Conservation (phyloP, 2,888 invertebrate species). For the Dione juno region DNA sequence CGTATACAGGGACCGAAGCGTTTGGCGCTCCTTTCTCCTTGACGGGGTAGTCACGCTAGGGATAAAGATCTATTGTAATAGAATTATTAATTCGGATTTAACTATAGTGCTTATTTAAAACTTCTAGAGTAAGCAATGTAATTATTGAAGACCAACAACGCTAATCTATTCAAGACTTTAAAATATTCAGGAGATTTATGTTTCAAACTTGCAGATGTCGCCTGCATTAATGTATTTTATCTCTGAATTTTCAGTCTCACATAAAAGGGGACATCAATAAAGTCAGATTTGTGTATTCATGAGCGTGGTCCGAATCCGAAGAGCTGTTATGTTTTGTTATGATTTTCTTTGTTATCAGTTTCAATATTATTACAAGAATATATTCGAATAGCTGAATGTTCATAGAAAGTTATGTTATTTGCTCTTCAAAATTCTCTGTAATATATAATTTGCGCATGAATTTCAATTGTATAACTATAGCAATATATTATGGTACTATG, state of each 20-base stretch:
- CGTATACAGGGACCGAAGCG: too few species aligned
- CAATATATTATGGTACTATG: too few species aligned
- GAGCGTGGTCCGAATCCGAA: constrained; percentile 55
- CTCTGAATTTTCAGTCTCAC: constrained; percentile 55
- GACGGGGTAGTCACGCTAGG: too few species aligned
- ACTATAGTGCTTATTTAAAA: background rate
- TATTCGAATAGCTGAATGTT: background rate
- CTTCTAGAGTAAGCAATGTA: background rate
- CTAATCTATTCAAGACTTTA: constrained; percentile 34
- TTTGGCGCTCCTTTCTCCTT: too few species aligned
- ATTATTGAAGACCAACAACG: constrained; percentile 10
- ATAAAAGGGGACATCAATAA: constrained; percentile 60
- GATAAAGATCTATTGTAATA: too few species aligned
- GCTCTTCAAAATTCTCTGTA: background rate
- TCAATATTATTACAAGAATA: constrained; percentile 29
- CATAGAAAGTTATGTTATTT: background rate
- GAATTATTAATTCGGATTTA: too few species aligned
- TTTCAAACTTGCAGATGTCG: constrained; percentile 44
- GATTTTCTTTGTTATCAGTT: constrained; percentile 48
- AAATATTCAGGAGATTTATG: constrained; percentile 44
- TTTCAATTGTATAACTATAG: too few species aligned
- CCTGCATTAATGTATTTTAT: constrained; percentile 52
- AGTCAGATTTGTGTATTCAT: constrained; percentile 68
- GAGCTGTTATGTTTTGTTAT: constrained; percentile 54
- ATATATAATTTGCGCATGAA: background rate